Percentiles rank a stretch among this genome's conserved stretches.
phyloP scores from a whole-genome alignment of 2,888 invertebrate species.

The Synanthedon formicaeformis region DNA sequence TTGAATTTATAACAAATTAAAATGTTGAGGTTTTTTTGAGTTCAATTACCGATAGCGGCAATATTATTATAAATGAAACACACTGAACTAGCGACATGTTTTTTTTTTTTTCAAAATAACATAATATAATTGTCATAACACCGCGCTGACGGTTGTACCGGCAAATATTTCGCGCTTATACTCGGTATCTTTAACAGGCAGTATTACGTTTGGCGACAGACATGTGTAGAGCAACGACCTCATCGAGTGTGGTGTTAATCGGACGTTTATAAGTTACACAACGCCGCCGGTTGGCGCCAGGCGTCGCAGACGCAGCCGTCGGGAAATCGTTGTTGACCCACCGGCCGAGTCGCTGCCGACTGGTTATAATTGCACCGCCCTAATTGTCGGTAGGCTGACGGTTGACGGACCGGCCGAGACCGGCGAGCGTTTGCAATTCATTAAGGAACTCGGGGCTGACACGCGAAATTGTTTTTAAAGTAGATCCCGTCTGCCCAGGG shows the following conservation, averaged over 20 bases:
- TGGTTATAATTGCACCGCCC: slow-evolving; percentile 61
- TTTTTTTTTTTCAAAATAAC: no score
- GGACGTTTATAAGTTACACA: slow-evolving; percentile 58
- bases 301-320: slow-evolving; percentile 34
- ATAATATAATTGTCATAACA: no score
- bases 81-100: no score
- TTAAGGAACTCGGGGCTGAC: slow-evolving; percentile 38
- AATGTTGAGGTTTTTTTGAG: no score
- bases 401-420: slow-evolving; percentile 33
- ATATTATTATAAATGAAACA: no score
- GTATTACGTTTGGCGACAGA: slow-evolving; percentile 1
- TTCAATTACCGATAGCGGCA: no score
- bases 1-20: no score
- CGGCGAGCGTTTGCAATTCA: slow-evolving; percentile 51
- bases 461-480: slow-evolving; percentile 57
- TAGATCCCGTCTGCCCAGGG: slow-evolving; percentile 42
- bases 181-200: not conserved
- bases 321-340: slow-evolving; percentile 64
- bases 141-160: not conserved
- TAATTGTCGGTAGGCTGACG: slow-evolving; percentile 47
- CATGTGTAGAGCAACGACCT: slow-evolving; percentile 58
- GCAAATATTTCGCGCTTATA: not conserved
- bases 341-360: slow-evolving; percentile 48
- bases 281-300: slow-evolving; percentile 53
- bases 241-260: slow-evolving; percentile 38